A percentile compares a stretch with the other conserved stretches of the same genome.
Evolutionary conservation across 2,888 invertebrate species (phyloP).

Genomic region (Zygogramma bicolorata): DNA sequence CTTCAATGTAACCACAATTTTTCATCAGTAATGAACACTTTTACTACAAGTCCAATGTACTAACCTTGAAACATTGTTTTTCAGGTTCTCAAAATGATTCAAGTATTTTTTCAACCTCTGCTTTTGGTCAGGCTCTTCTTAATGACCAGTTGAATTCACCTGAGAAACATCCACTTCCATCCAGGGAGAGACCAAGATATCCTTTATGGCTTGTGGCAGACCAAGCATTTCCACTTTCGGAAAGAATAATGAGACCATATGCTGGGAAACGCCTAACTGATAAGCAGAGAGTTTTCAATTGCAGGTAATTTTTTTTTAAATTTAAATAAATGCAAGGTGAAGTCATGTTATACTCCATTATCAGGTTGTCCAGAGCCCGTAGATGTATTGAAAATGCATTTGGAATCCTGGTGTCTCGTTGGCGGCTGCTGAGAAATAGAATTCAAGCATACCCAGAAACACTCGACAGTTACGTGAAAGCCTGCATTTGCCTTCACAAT

Average conservation of each 20-base stretch:
- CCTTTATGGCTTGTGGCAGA: slow-evolving; percentile 9
- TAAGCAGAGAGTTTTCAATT: too few species aligned
- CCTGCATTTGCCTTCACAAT: slow-evolving; percentile 9
- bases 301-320: too few species aligned
- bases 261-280: not conserved
- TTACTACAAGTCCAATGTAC: too few species aligned
- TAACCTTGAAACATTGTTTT: not conserved
- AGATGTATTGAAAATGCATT: too few species aligned
- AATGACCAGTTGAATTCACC: too few species aligned
- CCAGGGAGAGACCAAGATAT: not conserved
- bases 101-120: not conserved
- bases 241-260: not conserved
- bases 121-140: too few species aligned
- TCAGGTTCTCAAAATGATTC: slow-evolving; percentile 2
- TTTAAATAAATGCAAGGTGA: too few species aligned
- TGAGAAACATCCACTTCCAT: too few species aligned
- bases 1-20: not conserved
- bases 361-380: too few species aligned
- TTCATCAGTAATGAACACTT: not conserved
- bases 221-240: slow-evolving; percentile 6
- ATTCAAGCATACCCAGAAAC: not conserved
- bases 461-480: too few species aligned
- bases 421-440: not conserved
- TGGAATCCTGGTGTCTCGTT: not conserved
- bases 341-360: too few species aligned